A percentile compares a stretch with the other conserved stretches of the same genome.
phyloP scores from a whole-genome alignment of 2,888 invertebrate species.

The Nebria salina region DNA sequence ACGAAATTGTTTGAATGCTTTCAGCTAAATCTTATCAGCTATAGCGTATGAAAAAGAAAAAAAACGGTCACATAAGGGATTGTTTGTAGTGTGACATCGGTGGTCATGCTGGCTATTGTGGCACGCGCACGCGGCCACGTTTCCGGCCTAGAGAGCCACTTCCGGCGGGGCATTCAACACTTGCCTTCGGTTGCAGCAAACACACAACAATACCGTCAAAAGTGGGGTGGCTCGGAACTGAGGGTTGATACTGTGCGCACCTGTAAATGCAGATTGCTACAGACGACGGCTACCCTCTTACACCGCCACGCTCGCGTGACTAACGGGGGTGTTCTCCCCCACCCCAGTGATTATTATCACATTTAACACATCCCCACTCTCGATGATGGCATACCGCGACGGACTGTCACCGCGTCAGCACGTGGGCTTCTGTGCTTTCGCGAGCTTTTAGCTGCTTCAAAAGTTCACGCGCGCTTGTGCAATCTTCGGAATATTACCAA shows the following conservation, averaged over 20 bases:
- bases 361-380: constrained; percentile 58
- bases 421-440: constrained; percentile 53
- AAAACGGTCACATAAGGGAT: constrained; percentile 25
- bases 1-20: not conserved
- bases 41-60: not conserved
- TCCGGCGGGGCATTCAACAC: not conserved
- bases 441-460: constrained; percentile 8
- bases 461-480: not conserved
- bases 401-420: constrained; percentile 58
- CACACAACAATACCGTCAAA: constrained; percentile 2
- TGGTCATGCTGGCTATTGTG: constrained; percentile 35
- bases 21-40: constrained; percentile 28
- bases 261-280: constrained; percentile 40
- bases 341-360: constrained; percentile 60
- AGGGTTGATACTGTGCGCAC: constrained; percentile 26
- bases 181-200: not conserved
- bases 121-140: constrained; percentile 15
- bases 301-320: constrained; percentile 8
- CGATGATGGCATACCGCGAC: constrained; percentile 53
- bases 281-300: constrained; percentile 19
- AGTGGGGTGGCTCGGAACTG: constrained; percentile 5
- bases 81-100: constrained; percentile 26
- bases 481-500: not conserved
- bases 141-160: constrained; percentile 10
- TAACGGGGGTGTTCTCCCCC: constrained; percentile 51